Evolutionary conservation across 92 coral and sea anemone species (phyloP).

Genomic region (Palythoa grandiflora): DNA sequence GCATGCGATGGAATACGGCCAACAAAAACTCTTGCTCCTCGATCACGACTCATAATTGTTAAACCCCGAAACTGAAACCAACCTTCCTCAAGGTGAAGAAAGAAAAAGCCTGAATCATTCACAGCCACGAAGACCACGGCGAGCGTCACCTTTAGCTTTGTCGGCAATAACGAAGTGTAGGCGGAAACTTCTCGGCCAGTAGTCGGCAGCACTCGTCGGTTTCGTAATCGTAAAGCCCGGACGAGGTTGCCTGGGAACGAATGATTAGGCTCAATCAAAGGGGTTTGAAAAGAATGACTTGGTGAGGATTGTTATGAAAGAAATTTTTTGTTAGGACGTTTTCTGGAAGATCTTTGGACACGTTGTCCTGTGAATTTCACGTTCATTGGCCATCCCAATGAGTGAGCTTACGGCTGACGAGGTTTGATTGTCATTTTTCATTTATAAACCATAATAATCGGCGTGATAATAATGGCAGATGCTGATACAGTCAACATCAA

Average conservation of each 20-base stretch:
- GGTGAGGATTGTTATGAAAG: conserved; percentile 23
- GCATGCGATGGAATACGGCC: conserved; percentile 89
- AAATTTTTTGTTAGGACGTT: conserved; percentile 6
- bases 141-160: conserved; percentile 1
- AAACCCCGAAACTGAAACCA: not conserved
- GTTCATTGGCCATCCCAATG: conserved; percentile 43
- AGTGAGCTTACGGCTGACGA: conserved; percentile 82
- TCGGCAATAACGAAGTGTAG: not conserved
- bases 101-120: not conserved
- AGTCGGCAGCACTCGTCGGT: conserved; percentile 21
- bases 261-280: not conserved
- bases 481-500: not conserved
- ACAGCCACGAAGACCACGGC: not conserved
- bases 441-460: conserved; percentile 22
- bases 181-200: not conserved
- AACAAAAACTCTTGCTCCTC: conserved; percentile 92
- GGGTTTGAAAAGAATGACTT: conserved; percentile 29
- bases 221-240: not conserved
- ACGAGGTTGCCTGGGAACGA: conserved; percentile 58
- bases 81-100: not conserved
- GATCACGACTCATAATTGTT: conserved; percentile 88
- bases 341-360: conserved; percentile 36
- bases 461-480: conserved; percentile 20
- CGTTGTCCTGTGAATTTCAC: conserved; percentile 19
- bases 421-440: conserved; percentile 47